Conservation (phyloP, 2,888 invertebrate genomes). For the Petrolisthes manimaculis region DNA sequence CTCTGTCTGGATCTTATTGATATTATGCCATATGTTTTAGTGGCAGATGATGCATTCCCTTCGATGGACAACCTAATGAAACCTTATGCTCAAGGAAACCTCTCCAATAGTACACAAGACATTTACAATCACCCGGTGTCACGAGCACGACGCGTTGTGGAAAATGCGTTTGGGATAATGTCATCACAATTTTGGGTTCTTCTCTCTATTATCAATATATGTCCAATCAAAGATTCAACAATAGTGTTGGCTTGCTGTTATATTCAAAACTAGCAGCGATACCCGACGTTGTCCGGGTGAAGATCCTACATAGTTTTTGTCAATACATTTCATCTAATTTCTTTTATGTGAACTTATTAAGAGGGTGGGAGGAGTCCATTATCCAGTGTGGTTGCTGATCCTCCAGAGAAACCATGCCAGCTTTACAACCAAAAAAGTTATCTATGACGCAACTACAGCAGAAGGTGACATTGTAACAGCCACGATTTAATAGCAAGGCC, state of each 20-base stretch:
- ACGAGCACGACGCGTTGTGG: slow-evolving; percentile 16
- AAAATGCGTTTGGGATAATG: slow-evolving; percentile 23
- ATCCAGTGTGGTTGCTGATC: no score
- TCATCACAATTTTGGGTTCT: slow-evolving; percentile 20
- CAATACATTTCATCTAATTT: no score
- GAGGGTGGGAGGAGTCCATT: no score
- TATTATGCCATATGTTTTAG: slow-evolving; percentile 25
- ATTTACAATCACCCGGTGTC: slow-evolving; percentile 7
- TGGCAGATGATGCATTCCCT: slow-evolving; percentile 16
- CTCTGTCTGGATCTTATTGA: slow-evolving; percentile 16
- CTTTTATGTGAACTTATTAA: no score
- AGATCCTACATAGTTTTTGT: no score
- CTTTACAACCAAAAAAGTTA: no score
- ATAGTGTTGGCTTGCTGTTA: slow-evolving; percentile 33
- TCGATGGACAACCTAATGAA: slow-evolving; percentile 18
- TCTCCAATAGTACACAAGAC: slow-evolving; percentile 16
- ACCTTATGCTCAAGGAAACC: slow-evolving; percentile 5
- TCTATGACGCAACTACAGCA: no score
- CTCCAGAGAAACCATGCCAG: no score
- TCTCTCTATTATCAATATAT: slow-evolving; percentile 19
- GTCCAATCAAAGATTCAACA: slow-evolving; percentile 30
- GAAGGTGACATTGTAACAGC: no score
- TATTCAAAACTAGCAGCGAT: slow-evolving; percentile 10
- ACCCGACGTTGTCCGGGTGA: no score
- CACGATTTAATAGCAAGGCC: no score